Conservation (phyloP, 2,797 vertebrate genomes). For the Sphenopsis melanotis region DNA sequence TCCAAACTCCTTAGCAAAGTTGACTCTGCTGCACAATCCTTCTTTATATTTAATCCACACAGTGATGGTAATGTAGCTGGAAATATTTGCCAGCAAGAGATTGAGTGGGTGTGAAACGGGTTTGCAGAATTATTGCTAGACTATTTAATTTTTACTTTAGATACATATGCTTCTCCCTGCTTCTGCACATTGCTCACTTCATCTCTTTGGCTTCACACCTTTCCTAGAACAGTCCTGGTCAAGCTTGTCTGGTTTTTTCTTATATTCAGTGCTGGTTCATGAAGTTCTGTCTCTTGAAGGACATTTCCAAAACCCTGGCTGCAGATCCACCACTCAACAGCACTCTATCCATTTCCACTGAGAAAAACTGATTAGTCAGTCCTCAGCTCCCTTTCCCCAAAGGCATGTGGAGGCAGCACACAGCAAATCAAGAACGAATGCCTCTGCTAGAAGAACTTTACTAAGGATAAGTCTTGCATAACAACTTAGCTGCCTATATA, state of each 20-base stretch:
- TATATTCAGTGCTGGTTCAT: not conserved
- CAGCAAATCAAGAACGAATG: not conserved
- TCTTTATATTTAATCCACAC: not conserved
- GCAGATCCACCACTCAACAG: not conserved
- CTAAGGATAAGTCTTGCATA: not conserved
- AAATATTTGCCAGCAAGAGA: constrained; percentile 35
- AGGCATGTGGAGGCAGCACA: not conserved
- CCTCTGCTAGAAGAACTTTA: not conserved
- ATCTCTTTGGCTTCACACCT: not conserved
- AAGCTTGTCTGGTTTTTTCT: not conserved
- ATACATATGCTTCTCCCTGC: not conserved
- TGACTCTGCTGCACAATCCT: not conserved
- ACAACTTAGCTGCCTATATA: not conserved
- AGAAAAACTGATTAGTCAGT: not conserved
- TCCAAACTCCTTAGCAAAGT: not conserved
- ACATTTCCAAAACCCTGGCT: not conserved
- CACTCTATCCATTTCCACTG: not conserved
- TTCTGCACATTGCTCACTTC: not conserved
- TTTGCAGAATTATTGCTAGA: constrained; percentile 13
- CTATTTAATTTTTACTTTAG: not conserved
- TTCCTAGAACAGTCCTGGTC: not conserved
- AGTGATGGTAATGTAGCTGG: not conserved
- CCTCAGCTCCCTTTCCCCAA: not conserved
- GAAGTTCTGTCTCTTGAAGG: not conserved
- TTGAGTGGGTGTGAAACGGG: not conserved